Evolutionary conservation across 2,113 vertebrate genomes (phyloP).

Genomic region (Chamaea fasciata): DNA sequence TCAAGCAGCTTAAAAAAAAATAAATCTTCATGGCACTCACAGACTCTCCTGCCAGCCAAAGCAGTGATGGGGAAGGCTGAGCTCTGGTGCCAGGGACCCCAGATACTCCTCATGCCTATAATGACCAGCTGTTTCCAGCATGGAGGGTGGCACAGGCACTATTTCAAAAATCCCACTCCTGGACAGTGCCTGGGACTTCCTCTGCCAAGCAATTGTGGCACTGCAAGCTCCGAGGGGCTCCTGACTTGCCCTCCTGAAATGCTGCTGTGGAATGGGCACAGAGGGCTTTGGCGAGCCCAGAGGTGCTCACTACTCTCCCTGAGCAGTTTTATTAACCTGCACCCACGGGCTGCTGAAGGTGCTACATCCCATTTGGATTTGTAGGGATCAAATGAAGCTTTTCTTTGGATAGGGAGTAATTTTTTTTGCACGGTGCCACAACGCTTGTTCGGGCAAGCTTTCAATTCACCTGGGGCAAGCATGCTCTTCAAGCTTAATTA

Average conservation of each 20-base stretch:
- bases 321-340: not conserved
- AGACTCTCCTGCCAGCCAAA: not conserved
- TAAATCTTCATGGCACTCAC: not conserved
- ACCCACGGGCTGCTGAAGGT: not conserved
- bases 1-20: not conserved
- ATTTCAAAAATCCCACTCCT: not conserved
- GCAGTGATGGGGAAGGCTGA: not conserved
- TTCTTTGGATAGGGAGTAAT: not conserved
- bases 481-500: not conserved
- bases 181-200: not conserved
- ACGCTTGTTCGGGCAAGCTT: not conserved
- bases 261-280: not conserved
- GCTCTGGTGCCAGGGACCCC: not conserved
- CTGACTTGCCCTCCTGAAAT: not conserved
- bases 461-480: not conserved
- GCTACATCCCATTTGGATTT: not conserved
- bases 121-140: not conserved
- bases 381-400: not conserved
- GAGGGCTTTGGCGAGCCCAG: not conserved
- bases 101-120: not conserved
- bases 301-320: fast-evolving
- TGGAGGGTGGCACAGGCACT: not conserved
- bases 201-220: not conserved
- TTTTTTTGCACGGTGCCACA: not conserved
- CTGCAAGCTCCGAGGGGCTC: not conserved